Conservation (phyloP, 2,888 invertebrate genomes). For the Cataglyphis altisquamis region DNA sequence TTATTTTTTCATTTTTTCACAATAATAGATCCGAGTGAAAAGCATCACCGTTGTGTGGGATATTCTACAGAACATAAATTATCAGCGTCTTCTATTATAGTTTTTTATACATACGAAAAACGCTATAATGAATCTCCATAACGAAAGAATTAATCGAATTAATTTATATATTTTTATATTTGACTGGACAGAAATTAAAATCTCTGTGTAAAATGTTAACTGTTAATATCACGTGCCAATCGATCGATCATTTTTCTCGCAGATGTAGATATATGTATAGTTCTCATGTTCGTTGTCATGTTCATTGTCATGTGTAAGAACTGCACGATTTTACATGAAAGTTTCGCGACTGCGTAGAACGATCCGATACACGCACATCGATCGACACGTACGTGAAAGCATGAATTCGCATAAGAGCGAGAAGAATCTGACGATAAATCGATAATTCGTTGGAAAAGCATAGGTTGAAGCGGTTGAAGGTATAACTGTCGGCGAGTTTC, state of each 20-base stretch:
- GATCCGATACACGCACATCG: slow-evolving; percentile 40
- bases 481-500: slow-evolving; percentile 60
- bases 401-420: slow-evolving; percentile 39
- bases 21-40: background rate
- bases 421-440: slow-evolving; percentile 58
- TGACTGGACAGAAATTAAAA: background rate
- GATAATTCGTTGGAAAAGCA: slow-evolving; percentile 68
- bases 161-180: background rate
- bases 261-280: background rate
- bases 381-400: slow-evolving; percentile 36
- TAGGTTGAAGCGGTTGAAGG: slow-evolving; percentile 64
- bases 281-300: background rate
- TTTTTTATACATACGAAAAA: background rate
- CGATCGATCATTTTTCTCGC: slow-evolving; percentile 15
- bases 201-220: background rate
- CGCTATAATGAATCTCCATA: background rate
- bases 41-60: too few relatives aligned
- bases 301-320: background rate
- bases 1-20: background rate
- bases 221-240: background rate
- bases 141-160: background rate
- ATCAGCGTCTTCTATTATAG: background rate
- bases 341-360: slow-evolving; percentile 42
- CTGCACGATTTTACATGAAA: slow-evolving; percentile 30
- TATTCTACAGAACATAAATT: background rate